These are phyloP conservation scores for Hypomecis punctinalis DNA, from an alignment of 2,888 invertebrate genomes.

Conservation along the genomic window DNA sequence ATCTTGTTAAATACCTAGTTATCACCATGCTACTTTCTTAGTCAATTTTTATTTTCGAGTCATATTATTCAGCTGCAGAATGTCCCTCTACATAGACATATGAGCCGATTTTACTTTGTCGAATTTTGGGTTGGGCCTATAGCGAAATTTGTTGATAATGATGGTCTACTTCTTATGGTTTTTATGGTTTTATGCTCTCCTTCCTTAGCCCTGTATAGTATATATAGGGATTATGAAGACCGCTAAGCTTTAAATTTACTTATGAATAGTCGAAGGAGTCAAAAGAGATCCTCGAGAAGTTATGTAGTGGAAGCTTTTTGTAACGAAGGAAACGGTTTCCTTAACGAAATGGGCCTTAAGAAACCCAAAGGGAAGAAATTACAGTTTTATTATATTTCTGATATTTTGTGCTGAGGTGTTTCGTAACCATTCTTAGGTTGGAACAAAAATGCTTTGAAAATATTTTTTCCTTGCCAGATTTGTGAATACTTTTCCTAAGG, in stretches of 20 bases:
- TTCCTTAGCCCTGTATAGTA: too few relatives aligned
- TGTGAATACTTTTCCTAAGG: background rate
- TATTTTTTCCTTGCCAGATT: background rate
- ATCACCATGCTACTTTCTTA: too few relatives aligned
- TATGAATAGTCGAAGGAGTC: conserved; percentile 35
- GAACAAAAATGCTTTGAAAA: background rate
- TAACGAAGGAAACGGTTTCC: conserved; percentile 29
- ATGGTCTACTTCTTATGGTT: too few relatives aligned
- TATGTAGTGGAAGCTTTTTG: conserved; percentile 42
- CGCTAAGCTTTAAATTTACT: conserved; percentile 27
- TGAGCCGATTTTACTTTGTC: too few relatives aligned
- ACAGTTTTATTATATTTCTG: conserved; percentile 20
- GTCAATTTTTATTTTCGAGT: too few relatives aligned
- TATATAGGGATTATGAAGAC: conserved; percentile 3
- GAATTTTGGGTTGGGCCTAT: too few relatives aligned
- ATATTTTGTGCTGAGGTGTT: conserved; percentile 18
- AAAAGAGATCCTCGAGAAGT: conserved; percentile 35
- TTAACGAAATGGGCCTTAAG: conserved; percentile 30
- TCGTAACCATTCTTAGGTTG: conserved; percentile 13
- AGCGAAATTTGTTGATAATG: too few relatives aligned
- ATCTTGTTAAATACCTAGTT: too few relatives aligned
- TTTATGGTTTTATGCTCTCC: too few relatives aligned
- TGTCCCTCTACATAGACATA: too few relatives aligned
- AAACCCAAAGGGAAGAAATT: conserved; percentile 29
- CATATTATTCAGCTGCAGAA: too few relatives aligned